Evolutionary conservation across 1,140 invertebrate genomes (phyloP), one percentile per base, ranked within the genome.

Genomic region (Drosophila orosa): DNA sequence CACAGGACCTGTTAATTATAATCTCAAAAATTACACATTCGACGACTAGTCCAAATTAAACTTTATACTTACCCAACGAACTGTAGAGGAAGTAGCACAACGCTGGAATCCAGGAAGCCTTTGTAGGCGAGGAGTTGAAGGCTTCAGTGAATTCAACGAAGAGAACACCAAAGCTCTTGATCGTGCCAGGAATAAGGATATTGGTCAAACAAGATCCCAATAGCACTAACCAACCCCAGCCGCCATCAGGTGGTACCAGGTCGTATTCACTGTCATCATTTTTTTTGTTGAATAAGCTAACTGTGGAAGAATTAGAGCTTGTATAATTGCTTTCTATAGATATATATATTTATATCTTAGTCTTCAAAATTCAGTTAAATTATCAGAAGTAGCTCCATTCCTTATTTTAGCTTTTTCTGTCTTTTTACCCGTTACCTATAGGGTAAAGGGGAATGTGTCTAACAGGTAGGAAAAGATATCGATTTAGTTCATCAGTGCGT

Each of bases 141-240:
- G 95, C 95, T 75, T 95, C 95, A 42, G 96, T 92, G 89, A 97
- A 96, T 82, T 97, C 96, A 27, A 96, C 94, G 78, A 97, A 95
- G 1, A 97, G 92, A 1, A 97, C 96, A 24, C 97, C 96, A 86
- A 97, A 97, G 19, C 96, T 97, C 90, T 97, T 97, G n/a, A 97
- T 95, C 3, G 95, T 96, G 24, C 97, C 91, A 8, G 96, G 96
- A 40, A 97, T 96, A 9, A 97, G 93, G 55, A 97, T 94, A 84
- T 97, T 97, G 33, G 97, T 96, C 79, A 96, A 92, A 44, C 96
- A 96, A 2, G 95, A 94, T 6, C 96, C 96, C 61, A 96, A 92
- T 35, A 97, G 94, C 6, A 97, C 95, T 75, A 96, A 93, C 96
- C 96, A 97, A 56, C 96, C 96, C 96, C 96, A 97, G 59, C 94